A percentile compares a stretch with the other conserved stretches of the same genome.
Evolutionary conservation across 92 coral and sea anemone genomes (phyloP).

Genomic region (Zoanthus sansibaricus): DNA sequence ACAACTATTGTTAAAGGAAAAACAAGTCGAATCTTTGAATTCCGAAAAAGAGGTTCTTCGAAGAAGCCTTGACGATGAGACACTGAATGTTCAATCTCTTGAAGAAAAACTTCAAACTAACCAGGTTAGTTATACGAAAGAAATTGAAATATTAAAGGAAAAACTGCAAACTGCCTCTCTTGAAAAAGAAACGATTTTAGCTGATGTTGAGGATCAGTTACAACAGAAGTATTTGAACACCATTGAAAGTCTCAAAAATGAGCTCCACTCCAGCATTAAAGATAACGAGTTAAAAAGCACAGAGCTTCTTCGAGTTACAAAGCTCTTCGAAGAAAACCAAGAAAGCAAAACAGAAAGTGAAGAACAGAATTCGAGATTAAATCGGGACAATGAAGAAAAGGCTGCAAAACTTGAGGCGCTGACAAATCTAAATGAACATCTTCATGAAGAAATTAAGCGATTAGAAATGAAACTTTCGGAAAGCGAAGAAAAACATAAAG

Average conservation of each 20-base stretch:
- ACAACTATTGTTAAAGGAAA: conserved; percentile 23
- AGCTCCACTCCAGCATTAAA: conserved; percentile 54
- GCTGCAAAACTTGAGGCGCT: not conserved
- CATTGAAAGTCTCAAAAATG: conserved; percentile 63
- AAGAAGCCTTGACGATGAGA: conserved; percentile 77
- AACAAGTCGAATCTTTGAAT: conserved; percentile 65
- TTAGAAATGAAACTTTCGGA: conserved; percentile 7
- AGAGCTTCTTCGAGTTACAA: conserved; percentile 38
- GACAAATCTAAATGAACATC: not conserved
- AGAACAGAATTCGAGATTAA: conserved; percentile 18
- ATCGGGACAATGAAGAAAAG: conserved; percentile 3
- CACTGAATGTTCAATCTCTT: conserved; percentile 56
- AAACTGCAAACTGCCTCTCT: conserved; percentile 10
- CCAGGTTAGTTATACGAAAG: not conserved
- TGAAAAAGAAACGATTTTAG: conserved; percentile 50
- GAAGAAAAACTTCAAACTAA: conserved; percentile 62
- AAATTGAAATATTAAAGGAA: not conserved
- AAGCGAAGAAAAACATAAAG: conserved; percentile 11
- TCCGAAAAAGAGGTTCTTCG: conserved; percentile 79
- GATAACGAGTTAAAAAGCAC: conserved; percentile 57
- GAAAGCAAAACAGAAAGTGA: conserved; percentile 27
- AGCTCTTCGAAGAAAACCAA: conserved; percentile 39
- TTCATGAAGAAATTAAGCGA: not conserved
- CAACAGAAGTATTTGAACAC: not conserved
- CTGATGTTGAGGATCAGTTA: conserved; percentile 34